These are phyloP conservation scores for Hylaea fasciaria DNA, from an alignment of 2,888 invertebrate genomes.

Conservation along the genomic window DNA sequence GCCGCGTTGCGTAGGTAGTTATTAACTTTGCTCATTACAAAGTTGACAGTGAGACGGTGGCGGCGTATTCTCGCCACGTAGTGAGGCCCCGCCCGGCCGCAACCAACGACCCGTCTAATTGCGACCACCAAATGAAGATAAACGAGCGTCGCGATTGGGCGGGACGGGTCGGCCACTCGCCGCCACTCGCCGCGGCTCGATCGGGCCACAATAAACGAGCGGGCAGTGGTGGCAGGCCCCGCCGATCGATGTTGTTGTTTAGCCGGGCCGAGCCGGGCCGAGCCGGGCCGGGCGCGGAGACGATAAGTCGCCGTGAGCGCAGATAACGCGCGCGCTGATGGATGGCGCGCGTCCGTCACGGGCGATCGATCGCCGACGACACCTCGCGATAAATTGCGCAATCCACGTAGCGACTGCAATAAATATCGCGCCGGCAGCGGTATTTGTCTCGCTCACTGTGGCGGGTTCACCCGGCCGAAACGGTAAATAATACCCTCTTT, in stretches of 20 bases:
- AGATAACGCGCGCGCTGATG: constrained; percentile 82
- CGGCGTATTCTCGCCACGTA: constrained; percentile 81
- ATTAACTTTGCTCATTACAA: constrained; percentile 85
- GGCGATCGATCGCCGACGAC: constrained; percentile 82
- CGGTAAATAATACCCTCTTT: constrained; percentile 85
- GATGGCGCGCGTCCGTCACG: constrained; percentile 78
- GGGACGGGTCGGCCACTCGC: constrained; percentile 76
- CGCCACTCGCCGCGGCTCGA: constrained; percentile 55
- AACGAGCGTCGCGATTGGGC: constrained; percentile 87
- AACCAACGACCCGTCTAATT: constrained; percentile 89
- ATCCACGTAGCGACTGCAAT: constrained; percentile 83
- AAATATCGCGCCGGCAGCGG: constrained; percentile 79
- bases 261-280: constrained; percentile 48
- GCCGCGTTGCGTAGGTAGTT: constrained; percentile 76
- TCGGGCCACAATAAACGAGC: constrained; percentile 71
- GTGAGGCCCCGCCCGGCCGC: constrained; percentile 69
- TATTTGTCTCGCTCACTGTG: constrained; percentile 84
- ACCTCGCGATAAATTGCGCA: constrained; percentile 84
- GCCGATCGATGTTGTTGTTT: constrained; percentile 67
- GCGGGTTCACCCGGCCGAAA: constrained; percentile 83
- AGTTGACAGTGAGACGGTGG: constrained; percentile 78
- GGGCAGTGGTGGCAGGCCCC: constrained; percentile 49
- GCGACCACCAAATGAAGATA: constrained; percentile 89
- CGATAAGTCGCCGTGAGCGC: constrained; percentile 81
- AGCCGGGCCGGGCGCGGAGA: constrained; percentile 43